phyloP scores from a whole-genome alignment of 1,140 invertebrate species.

The Musca domestica region DNA sequence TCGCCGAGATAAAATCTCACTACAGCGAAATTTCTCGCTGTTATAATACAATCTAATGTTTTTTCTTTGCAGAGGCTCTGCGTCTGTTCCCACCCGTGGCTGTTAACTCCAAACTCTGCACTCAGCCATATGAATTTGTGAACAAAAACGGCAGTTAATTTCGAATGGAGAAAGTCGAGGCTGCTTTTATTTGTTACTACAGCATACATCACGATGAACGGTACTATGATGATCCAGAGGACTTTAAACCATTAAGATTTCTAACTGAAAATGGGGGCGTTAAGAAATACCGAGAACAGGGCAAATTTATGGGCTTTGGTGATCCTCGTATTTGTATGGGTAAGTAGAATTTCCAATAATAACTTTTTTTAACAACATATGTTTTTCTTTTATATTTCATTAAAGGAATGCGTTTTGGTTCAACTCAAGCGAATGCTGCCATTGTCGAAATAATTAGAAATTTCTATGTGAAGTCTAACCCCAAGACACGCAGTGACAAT shows the following conservation, averaged over 20 bases:
- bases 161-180: slow-evolving; percentile 37
- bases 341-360: neutral
- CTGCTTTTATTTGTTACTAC: slow-evolving; percentile 44
- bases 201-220: slow-evolving; percentile 54
- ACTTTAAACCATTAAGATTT: slow-evolving; percentile 67
- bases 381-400: neutral
- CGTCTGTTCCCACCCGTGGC: slow-evolving; percentile 1
- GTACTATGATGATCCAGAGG: slow-evolving; percentile 62
- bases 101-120: slow-evolving; percentile 13
- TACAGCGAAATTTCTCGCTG: too few species aligned
- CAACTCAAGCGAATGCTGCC: slow-evolving; percentile 39
- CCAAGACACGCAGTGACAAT: slow-evolving; percentile 41
- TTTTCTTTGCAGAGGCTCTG: slow-evolving; percentile 26
- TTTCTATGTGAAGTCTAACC: slow-evolving; percentile 35
- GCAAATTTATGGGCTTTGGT: slow-evolving; percentile 61
- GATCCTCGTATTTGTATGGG: slow-evolving; percentile 62
- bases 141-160: slow-evolving; percentile 25
- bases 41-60: too few species aligned
- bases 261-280: slow-evolving; percentile 49
- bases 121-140: slow-evolving; percentile 4
- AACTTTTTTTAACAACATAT: too few species aligned
- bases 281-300: slow-evolving; percentile 47
- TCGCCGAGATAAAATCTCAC: too few species aligned
- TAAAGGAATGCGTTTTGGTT: slow-evolving; percentile 41
- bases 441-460: slow-evolving; percentile 36